Percentiles rank a stretch among this genome's conserved stretches.
Conservation (phyloP, 2,113 vertebrate species). For the Setophaga coronata region DNA sequence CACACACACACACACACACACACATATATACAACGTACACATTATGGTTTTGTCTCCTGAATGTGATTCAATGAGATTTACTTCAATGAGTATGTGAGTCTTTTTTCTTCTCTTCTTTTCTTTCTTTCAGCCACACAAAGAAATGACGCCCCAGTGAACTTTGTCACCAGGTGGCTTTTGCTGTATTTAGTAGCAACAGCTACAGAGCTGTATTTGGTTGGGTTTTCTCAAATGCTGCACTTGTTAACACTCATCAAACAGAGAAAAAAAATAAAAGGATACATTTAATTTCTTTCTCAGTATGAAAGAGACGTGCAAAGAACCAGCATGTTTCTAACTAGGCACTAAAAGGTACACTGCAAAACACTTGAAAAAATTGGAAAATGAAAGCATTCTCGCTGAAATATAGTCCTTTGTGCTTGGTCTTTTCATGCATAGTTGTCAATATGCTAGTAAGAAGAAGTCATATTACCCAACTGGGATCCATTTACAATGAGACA, state of each 20-base stretch:
- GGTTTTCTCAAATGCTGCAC: slow-evolving; percentile 54
- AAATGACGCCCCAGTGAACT: slow-evolving; percentile 36
- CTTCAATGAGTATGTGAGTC: neutral
- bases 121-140: slow-evolving; percentile 4
- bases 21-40: neutral
- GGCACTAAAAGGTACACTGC: slow-evolving; percentile 17
- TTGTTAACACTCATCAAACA: slow-evolving; percentile 63
- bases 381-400: slow-evolving; percentile 31
- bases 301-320: slow-evolving; percentile 56
- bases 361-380: slow-evolving; percentile 30
- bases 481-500: slow-evolving; percentile 47
- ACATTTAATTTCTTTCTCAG: slow-evolving; percentile 42
- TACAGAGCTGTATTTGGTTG: slow-evolving; percentile 43
- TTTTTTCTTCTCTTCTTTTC: neutral
- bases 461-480: neutral
- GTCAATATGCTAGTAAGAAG: slow-evolving; percentile 31
- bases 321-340: slow-evolving; percentile 44
- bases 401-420: slow-evolving; percentile 59
- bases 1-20: too few relatives aligned
- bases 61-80: neutral
- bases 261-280: slow-evolving; percentile 62
- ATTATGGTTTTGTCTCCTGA: neutral
- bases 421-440: slow-evolving; percentile 35
- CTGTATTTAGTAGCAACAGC: slow-evolving; percentile 41
- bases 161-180: slow-evolving; percentile 47